phyloP scores from a whole-genome alignment of 1,140 invertebrate genomes.

The Tribolium castaneum region DNA sequence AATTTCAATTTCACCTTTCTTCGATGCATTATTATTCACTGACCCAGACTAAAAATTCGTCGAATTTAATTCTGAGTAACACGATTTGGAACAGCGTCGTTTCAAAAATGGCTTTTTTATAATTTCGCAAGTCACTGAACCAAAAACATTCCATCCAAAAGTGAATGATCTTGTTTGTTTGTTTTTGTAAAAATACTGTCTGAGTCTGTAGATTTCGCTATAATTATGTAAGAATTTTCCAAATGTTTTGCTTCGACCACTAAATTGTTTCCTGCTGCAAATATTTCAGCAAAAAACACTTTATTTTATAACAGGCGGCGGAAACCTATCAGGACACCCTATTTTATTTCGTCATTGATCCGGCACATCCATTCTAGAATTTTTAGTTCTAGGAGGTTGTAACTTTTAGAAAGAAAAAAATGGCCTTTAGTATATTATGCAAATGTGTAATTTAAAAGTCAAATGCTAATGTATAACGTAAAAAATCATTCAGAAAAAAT shows the following conservation, averaged over 20 bases:
- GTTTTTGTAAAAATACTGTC: constrained; percentile 16
- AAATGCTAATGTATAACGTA: constrained; percentile 8
- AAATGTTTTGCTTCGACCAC: background rate
- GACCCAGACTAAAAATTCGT: background rate
- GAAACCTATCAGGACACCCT: background rate
- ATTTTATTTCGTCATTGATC: constrained; percentile 1
- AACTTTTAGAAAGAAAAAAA: constrained; percentile 5
- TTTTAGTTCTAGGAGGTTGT: background rate
- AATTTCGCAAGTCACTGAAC: background rate
- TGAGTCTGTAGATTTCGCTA: background rate
- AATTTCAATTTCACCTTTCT: background rate
- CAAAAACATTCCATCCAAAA: background rate
- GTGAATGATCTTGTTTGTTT: constrained; percentile 1
- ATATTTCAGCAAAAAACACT: background rate
- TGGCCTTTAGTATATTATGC: constrained; percentile 11
- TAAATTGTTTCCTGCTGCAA: constrained; percentile 7
- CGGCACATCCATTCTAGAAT: background rate
- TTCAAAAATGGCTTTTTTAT: background rate
- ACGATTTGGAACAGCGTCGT: background rate
- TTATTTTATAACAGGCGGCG: background rate
- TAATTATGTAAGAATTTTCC: constrained; percentile 8
- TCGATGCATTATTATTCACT: background rate
- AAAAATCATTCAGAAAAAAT: background rate
- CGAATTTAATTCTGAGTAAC: background rate
- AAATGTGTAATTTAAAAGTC: constrained; percentile 33